Percentiles rank a stretch among this genome's conserved stretches.
These are phyloP conservation scores for Steinernema hermaphroditum DNA, from an alignment of 2,888 invertebrate species.

Conservation along the genomic window DNA sequence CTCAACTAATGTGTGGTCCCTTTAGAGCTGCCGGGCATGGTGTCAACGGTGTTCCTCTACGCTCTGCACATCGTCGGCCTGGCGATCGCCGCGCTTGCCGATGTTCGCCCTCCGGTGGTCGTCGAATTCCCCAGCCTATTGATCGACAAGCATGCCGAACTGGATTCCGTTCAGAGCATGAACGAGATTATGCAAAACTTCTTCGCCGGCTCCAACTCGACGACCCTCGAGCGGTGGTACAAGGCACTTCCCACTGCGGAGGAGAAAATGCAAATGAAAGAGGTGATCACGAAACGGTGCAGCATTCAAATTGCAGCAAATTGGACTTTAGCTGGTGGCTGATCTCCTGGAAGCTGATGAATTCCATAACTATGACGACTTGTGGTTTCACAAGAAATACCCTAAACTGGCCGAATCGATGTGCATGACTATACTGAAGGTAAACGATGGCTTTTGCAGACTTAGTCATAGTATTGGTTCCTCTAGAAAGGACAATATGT, in stretches of 20 bases:
- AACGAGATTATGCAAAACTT: slow-evolving; percentile 36
- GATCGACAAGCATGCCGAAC: slow-evolving; percentile 1
- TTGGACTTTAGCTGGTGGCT: slow-evolving; percentile 36
- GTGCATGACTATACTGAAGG: slow-evolving; percentile 36
- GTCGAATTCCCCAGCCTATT: not conserved
- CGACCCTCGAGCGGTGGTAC: slow-evolving; percentile 39
- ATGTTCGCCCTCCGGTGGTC: not conserved
- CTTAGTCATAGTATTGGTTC: not conserved
- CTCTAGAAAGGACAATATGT: slow-evolving; percentile 37
- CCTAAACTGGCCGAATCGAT: slow-evolving; percentile 34
- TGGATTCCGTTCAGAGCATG: slow-evolving; percentile 33
- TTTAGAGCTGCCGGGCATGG: slow-evolving; percentile 19
- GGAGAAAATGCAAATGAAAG: slow-evolving; percentile 39
- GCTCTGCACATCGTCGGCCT: slow-evolving; percentile 18
- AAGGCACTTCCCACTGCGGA: slow-evolving; percentile 39
- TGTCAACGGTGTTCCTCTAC: slow-evolving; percentile 8
- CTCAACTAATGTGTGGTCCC: not conserved
- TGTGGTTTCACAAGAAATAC: slow-evolving; percentile 32
- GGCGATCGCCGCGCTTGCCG: slow-evolving; percentile 25
- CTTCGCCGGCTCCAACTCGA: slow-evolving; percentile 38
- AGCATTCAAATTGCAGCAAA: too few relatives aligned
- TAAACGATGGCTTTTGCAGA: slow-evolving; percentile 28
- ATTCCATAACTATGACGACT: slow-evolving; percentile 12
- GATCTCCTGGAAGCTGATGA: slow-evolving; percentile 30
- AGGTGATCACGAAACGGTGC: slow-evolving; percentile 33